Conservation (phyloP, 53 echinoderm and acorn worm species). For the Paelopatides confundens region DNA sequence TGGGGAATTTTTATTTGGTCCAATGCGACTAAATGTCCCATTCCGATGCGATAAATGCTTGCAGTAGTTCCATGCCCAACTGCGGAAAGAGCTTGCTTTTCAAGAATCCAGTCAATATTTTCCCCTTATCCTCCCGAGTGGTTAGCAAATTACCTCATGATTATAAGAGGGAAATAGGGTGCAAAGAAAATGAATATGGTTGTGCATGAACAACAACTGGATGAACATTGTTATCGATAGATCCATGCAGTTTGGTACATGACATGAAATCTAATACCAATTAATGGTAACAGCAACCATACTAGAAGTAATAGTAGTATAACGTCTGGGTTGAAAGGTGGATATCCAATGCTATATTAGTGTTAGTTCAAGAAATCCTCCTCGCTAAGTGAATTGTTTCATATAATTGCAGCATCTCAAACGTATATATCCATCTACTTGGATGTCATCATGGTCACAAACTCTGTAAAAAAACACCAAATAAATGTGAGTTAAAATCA, state of each 20-base stretch:
- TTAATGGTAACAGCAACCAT: not conserved
- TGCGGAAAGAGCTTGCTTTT: not conserved
- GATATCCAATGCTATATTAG: conserved; percentile 26
- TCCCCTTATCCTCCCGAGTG: not conserved
- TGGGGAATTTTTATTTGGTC: not conserved
- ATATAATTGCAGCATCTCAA: conserved; percentile 5
- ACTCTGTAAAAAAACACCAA: conserved; percentile 62
- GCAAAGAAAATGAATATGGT: conserved; percentile 3
- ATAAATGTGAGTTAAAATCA: conserved; percentile 4
- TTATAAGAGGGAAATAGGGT: not conserved
- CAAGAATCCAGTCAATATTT: not conserved
- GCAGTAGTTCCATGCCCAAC: too few species aligned
- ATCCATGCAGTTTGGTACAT: not conserved
- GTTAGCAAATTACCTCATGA: conserved; percentile 30
- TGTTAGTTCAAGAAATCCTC: conserved; percentile 42
- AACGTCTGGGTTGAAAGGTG: not conserved
- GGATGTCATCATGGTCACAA: conserved; percentile 86
- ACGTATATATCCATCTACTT: conserved; percentile 50
- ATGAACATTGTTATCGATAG: not conserved
- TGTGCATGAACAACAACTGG: conserved; percentile 31
- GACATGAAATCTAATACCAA: not conserved
- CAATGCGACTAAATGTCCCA: not conserved
- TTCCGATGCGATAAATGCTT: too few species aligned
- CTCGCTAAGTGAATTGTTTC: conserved; percentile 35
- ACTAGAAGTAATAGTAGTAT: not conserved